These are phyloP conservation scores for Bubo scandiacus DNA, from an alignment of 2,113 vertebrate genomes.

Conservation along the genomic window DNA sequence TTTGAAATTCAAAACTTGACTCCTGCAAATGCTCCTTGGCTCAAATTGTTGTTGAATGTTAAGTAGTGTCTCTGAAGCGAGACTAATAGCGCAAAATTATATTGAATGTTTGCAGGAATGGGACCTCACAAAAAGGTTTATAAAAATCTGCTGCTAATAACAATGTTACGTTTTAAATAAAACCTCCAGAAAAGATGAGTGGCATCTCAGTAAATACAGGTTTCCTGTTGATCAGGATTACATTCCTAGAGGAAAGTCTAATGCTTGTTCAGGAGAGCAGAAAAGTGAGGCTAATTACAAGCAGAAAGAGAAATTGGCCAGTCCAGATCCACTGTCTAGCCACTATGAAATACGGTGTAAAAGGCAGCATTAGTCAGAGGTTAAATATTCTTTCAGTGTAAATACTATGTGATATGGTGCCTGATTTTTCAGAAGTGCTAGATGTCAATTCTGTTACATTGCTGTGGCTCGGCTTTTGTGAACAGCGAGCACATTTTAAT, in stretches of 20 bases:
- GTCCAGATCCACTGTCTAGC: background rate
- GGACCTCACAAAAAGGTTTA: constrained; percentile 26
- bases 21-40: constrained; percentile 46
- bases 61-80: constrained; percentile 29
- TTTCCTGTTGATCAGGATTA: background rate
- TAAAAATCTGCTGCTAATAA: constrained; percentile 38
- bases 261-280: constrained; percentile 10
- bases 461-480: background rate
- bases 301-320: background rate
- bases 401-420: background rate
- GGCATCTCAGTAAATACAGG: background rate
- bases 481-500: background rate
- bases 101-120: constrained; percentile 9
- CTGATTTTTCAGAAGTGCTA: background rate
- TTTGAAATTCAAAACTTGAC: constrained; percentile 35
- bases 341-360: background rate
- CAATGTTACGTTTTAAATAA: background rate
- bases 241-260: background rate
- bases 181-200: background rate
- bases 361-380: background rate
- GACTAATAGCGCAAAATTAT: constrained; percentile 24
- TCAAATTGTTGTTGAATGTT: background rate
- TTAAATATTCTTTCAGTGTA: background rate
- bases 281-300: constrained; percentile 12
- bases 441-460: background rate